Evolutionary conservation across 2,113 vertebrate genomes (phyloP).

Genomic region (Erythrolamprus reginae): DNA sequence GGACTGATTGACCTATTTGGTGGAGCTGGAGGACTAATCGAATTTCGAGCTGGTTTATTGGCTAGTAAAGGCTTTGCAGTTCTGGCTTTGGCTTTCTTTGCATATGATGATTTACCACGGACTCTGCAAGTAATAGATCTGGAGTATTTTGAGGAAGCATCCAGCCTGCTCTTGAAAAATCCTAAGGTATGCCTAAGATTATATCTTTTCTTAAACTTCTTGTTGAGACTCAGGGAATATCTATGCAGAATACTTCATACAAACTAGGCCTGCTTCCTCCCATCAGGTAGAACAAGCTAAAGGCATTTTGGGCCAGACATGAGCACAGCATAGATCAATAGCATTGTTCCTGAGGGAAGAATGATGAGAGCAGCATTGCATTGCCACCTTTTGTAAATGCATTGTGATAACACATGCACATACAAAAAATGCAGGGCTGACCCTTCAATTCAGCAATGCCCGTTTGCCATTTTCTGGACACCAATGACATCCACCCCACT

Average conservation of each 20-base stretch:
- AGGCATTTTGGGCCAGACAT: neutral
- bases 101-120: slow-evolving; percentile 53
- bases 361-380: neutral
- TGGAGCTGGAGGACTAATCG: slow-evolving; percentile 47
- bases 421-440: neutral
- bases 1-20: slow-evolving; percentile 62
- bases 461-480: neutral
- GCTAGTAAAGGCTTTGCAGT: slow-evolving; percentile 62
- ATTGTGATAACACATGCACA: neutral
- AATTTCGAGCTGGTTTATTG: slow-evolving; percentile 56
- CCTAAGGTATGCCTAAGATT: slow-evolving; percentile 50
- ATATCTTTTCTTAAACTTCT: neutral
- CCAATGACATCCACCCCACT: neutral
- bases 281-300: neutral
- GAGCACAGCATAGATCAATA: neutral
- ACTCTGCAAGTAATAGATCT: slow-evolving; percentile 38
- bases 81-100: slow-evolving; percentile 59
- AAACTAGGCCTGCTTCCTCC: neutral
- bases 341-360: neutral
- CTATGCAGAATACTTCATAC: neutral
- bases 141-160: slow-evolving; percentile 61
- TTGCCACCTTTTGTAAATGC: neutral
- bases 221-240: neutral
- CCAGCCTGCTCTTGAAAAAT: slow-evolving; percentile 39
- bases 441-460: neutral